Base-by-base conservation (phyloP, 2,797 vertebrate genomes). In the Melanotaenia boesemani region DNA sequence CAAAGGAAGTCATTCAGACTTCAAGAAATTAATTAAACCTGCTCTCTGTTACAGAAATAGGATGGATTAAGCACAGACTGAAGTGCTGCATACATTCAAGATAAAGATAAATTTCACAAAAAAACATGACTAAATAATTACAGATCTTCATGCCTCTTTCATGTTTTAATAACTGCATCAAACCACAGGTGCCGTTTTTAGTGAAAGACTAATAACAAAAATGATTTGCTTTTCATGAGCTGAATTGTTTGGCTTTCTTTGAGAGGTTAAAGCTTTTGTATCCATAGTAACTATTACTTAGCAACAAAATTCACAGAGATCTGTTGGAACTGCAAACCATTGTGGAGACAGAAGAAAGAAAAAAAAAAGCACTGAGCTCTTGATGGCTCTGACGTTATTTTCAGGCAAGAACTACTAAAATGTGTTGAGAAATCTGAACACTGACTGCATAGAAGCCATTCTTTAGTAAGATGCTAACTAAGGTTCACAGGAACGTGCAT, bases 211-310 rank as follows among this genome's bases (percentile, higher is more conserved):
- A 59, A 67, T 64, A 74, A 66, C 54, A 69, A 73, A 68, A 67
- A 88, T 56, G 41, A 84, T 80, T 32, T 77, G 63, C 67, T 78
- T 86, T 87, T 83, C 77, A 85, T 87, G 85, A 80, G 76, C 76
- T 68, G 71, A 79, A 86, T 80, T 72, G 78, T 86, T 91, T 83
- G 74, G 77, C 65, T 85, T 84, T 90, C 82, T 83, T 84, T 83
- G 67, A 69, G 77, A 74, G 77, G 73, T 85, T 80, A 84, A 89
- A 84, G 72, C 84, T 81, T 79, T 86, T 75, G 93, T 95, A 94
- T 79, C 91, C 94, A 95, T 94, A 92, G 94, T 90, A 93, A 95
- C 94, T 76, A 92, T 93, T 90, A 89, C 94, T 92, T 91, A 91
- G 93, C 93, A 94, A 95, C 92, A 89, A 84, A 76, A 92, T 89